phyloP scores from a whole-genome alignment of 1,140 invertebrate genomes.

The Phortica variegata region DNA sequence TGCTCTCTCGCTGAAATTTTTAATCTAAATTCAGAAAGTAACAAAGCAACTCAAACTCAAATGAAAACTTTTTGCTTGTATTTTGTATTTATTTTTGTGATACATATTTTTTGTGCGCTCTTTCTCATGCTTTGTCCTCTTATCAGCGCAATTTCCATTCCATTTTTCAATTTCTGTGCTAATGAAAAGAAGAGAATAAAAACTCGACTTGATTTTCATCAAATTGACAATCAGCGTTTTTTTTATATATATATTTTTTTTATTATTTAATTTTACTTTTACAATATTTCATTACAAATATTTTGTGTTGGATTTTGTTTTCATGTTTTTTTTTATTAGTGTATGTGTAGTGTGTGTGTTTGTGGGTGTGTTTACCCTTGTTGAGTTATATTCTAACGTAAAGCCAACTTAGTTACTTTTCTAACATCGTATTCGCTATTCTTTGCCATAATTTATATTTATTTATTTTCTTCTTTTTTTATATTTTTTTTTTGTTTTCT shows the following conservation, averaged over 20 bases:
- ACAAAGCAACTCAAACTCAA: too few relatives aligned
- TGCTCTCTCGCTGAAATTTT: too few relatives aligned
- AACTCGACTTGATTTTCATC: conserved; percentile 1
- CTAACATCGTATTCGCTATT: conserved; percentile 19
- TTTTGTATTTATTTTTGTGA: too few relatives aligned
- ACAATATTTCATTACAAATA: conserved; percentile 47
- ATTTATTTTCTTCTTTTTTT: conserved; percentile 16
- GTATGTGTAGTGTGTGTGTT: too few relatives aligned
- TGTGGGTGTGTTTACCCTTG: conserved; percentile 9
- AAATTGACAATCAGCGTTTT: conserved; percentile 30
- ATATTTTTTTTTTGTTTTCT: conserved; percentile 12
- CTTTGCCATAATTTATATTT: conserved; percentile 15
- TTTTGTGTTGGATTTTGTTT: conserved; percentile 19
- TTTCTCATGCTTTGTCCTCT: too few relatives aligned
- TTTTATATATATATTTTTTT: conserved; percentile 21
- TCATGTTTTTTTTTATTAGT: conserved; percentile 12
- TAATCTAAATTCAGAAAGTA: too few relatives aligned
- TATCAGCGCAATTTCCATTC: too few relatives aligned
- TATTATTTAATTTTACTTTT: conserved; percentile 27
- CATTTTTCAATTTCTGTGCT: too few relatives aligned
- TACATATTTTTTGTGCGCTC: too few relatives aligned
- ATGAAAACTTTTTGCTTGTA: too few relatives aligned
- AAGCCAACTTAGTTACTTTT: conserved; percentile 14
- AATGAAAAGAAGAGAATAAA: too few relatives aligned
- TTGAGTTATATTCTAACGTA: conserved; percentile 16